Evolutionary conservation across 2,888 invertebrate genomes (phyloP), one percentile per base, ranked within the genome.

Genomic region (Leptinotarsa peninsularis): DNA sequence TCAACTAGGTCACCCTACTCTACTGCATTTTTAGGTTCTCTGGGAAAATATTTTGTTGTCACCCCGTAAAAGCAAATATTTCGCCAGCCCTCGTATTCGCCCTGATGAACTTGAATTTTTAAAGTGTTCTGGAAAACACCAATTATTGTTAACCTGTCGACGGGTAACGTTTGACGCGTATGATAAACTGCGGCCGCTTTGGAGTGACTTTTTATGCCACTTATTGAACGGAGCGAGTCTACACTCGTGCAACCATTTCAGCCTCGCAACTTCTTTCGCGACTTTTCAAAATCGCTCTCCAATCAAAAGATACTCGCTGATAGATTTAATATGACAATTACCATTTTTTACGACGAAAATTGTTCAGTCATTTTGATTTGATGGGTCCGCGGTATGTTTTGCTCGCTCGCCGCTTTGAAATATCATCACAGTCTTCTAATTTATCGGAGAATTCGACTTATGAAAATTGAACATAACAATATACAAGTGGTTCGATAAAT

Each of bases 381-480:
- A 78, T 79, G 76, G 76, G 77, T 75, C 70, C 74, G 67, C 58
- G 75, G 81, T 77, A 78, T 78, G 78, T 71, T 74, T 70, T 58
- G 13, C 58, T 58, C 27, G 23, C 58, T 58, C 58, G 58, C 58
- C 58, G 58, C 77, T 78, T 79, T 79, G 78, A 81, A 79, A 81
- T 81, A 79, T 80, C 76, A 75, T 80, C 78, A 75, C 79, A 75
- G 72, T n/a, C 78, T 76, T 79, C 80, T 81, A 80, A 81, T 81
- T 81, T 79, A 79, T 70, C 78, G 63, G 74, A 71, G 79, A 75
- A 81, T 81, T 67, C 76, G 71, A 81, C 78, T 79, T 82, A 83
- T 83, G 83, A 82, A 80, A 81, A 82, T 82, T 81, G 81, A 79
- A 78, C 80, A 78, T 79, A 78, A 77, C 73, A 70, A 70, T 71